Conservation (phyloP, 2,113 vertebrate species). For the Labrus mixtus region DNA sequence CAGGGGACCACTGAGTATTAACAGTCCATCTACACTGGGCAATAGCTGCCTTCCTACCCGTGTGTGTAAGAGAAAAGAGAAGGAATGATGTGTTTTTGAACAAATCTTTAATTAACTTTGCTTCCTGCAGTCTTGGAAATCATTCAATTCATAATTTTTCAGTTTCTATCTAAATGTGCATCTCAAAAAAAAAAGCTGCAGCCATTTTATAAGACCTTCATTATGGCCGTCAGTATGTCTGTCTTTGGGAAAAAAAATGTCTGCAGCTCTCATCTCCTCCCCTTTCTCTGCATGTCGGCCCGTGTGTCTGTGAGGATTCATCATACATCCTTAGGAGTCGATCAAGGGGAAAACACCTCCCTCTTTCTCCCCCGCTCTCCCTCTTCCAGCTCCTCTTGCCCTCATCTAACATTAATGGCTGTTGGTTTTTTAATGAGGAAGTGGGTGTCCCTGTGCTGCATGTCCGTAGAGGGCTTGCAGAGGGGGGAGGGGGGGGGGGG, state of each 20-base stretch:
- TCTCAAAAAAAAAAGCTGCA: slow-evolving; percentile 26
- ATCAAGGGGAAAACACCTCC: slow-evolving; percentile 80
- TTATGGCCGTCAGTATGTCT: slow-evolving; percentile 61
- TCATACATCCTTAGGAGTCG: slow-evolving; percentile 82
- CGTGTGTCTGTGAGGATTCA: slow-evolving; percentile 75
- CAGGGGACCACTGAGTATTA: slow-evolving; percentile 61
- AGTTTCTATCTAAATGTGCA: slow-evolving; percentile 23
- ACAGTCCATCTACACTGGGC: slow-evolving; percentile 63
- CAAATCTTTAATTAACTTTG: slow-evolving; percentile 48
- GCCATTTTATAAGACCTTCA: slow-evolving; percentile 49
- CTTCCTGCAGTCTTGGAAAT: slow-evolving; percentile 34
- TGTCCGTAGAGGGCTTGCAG: slow-evolving; percentile 65
- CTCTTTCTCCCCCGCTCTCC: slow-evolving; percentile 40
- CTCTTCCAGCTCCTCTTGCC: slow-evolving; percentile 76
- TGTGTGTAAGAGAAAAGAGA: neutral
- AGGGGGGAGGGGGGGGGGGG: neutral
- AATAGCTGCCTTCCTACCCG: slow-evolving; percentile 53
- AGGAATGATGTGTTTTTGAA: slow-evolving; percentile 15
- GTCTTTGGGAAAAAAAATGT: slow-evolving; percentile 47
- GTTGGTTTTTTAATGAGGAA: slow-evolving; percentile 86
- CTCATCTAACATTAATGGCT: slow-evolving; percentile 88
- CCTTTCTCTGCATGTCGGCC: slow-evolving; percentile 67
- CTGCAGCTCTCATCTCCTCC: slow-evolving; percentile 70
- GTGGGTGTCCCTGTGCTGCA: slow-evolving; percentile 78
- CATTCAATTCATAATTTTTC: slow-evolving; percentile 39